Base-by-base conservation (phyloP, 2,797 vertebrate genomes). In the Podarcis siculus region DNA sequence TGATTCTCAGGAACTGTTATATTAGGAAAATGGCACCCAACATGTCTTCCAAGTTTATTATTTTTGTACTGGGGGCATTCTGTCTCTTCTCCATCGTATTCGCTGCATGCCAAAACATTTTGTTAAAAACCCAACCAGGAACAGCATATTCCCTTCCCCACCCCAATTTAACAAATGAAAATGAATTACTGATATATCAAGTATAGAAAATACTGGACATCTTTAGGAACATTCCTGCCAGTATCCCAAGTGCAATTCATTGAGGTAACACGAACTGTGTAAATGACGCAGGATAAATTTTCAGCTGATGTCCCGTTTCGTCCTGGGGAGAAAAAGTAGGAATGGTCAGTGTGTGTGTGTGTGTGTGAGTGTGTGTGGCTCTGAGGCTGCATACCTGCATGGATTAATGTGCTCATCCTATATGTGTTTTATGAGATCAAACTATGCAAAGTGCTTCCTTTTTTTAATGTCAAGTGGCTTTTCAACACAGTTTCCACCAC, bases 191-290 rank as follows among this genome's bases (percentile, higher is more conserved):
- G 4, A 0, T 93, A 87, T 37, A 45, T 37, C 58, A 93, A 83
- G 3, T 88, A 94, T 15, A 97, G 85, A 73, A 89, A 96, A 49
- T 96, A 96, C 0, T 95, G 94, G 7, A 93, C 91, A 0, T 96
- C 94, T 1, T 0, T 21, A 23, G 95, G 94, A 66, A 94, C 93
- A 1, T 73, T 9, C 1, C 0, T 89, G 2, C 95, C 95, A 81
- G 35, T 83, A 0, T 84, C 72, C 96, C 96, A 96, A 2, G 92
- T 89, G 88, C 96, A 97, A 79, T 96, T 96, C 95, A 97, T 94
- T 88, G 95, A 37, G 30, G 92, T 84, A 17, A 83, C 0, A 0
- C 92, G 30, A 82, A 75, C 32, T 35, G 86, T 61, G 58, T 94
- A 95, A 86, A 96, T 79, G 0, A 86, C 25, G 8, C 96, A 97